These are phyloP conservation scores for Botrylloides violaceus DNA, from an alignment of 23 tunicate species.

Conservation along the genomic window DNA sequence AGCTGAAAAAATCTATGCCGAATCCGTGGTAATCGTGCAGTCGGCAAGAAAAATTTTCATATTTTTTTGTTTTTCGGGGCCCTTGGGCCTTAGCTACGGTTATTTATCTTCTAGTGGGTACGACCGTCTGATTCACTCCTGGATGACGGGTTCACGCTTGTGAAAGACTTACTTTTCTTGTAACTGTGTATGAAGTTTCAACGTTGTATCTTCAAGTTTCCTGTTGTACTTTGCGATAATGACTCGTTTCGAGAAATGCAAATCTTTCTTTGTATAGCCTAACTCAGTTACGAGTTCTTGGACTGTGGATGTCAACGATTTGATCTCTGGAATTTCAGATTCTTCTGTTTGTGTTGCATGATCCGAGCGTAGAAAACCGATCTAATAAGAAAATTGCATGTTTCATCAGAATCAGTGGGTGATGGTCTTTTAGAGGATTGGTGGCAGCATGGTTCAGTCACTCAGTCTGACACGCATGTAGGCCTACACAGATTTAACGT, in stretches of 20 bases:
- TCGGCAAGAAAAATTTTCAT: no score
- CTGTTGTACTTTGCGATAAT: conserved; percentile 56
- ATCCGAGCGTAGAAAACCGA: conserved; percentile 70
- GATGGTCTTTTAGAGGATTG: no score
- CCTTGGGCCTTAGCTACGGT: no score
- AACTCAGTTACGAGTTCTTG: conserved; percentile 43
- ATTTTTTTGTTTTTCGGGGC: no score
- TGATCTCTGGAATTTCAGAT: conserved; percentile 69
- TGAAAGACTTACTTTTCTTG: conserved; percentile 50
- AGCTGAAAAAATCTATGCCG: no score
- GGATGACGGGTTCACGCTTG: no score
- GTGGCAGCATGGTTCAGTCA: no score
- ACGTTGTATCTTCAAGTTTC: conserved; percentile 57
- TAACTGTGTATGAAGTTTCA: conserved; percentile 42
- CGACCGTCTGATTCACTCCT: no score
- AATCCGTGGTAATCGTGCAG: no score
- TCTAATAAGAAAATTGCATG: neutral
- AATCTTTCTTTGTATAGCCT: conserved; percentile 33
- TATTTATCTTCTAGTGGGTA: no score
- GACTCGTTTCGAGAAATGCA: conserved; percentile 61
- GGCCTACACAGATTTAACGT: neutral
- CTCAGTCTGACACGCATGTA: no score
- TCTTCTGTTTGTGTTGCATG: conserved; percentile 55
- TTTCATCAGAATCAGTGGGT: no score
- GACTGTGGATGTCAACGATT: conserved; percentile 62